Evolutionary conservation across 2,888 invertebrate species (phyloP).

Genomic region (Hydrotaea cyrtoneurina): DNA sequence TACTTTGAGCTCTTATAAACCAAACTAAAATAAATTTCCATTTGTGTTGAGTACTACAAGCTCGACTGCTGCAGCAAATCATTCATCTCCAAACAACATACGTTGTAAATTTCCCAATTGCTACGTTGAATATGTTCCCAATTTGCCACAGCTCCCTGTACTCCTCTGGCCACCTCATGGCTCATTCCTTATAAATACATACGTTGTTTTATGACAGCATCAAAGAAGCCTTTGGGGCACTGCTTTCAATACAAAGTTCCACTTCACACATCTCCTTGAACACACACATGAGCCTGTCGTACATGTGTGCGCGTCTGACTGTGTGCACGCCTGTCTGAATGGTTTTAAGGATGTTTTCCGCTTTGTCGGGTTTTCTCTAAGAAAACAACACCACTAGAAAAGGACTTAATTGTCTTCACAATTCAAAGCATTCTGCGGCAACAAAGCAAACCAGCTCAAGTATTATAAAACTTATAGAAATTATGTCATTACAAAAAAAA

Average conservation of each 20-base stretch:
- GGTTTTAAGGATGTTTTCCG: constrained; percentile 61
- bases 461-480: constrained; percentile 22
- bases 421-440: constrained; percentile 32
- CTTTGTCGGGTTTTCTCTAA: constrained; percentile 52
- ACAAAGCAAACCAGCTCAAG: constrained; percentile 2
- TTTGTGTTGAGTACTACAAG: too few relatives aligned
- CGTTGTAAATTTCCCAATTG: too few relatives aligned
- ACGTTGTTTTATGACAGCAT: not conserved
- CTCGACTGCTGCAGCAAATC: too few relatives aligned
- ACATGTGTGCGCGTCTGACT: constrained; percentile 11
- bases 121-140: too few relatives aligned
- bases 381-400: constrained; percentile 21
- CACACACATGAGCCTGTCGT: constrained; percentile 11
- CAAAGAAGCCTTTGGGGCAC: constrained; percentile 10
- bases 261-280: constrained; percentile 37
- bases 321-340: constrained; percentile 8
- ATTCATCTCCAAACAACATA: too few relatives aligned
- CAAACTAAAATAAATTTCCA: too few relatives aligned
- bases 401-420: constrained; percentile 65
- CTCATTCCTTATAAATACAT: not conserved
- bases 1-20: too few relatives aligned
- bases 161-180: not conserved
- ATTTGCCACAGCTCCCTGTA: too few relatives aligned
- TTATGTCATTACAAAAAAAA: constrained; percentile 32
- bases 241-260: constrained; percentile 19